A percentile compares a stretch with the other conserved stretches of the same genome.
Evolutionary conservation across 2,888 invertebrate species (phyloP).

Genomic region (Cylloceria caligata): DNA sequence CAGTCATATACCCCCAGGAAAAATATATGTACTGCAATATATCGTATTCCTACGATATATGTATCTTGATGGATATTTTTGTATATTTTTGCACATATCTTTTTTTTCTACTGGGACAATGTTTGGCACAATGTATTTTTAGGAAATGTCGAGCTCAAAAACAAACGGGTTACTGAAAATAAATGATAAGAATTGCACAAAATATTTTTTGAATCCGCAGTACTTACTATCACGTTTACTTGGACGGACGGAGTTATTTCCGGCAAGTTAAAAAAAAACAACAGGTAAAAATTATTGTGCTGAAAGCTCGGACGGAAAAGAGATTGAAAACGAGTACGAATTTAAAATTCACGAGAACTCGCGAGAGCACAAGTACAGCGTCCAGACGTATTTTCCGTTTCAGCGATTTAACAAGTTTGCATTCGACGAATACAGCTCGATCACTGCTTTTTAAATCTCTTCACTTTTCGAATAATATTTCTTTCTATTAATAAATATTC

Average conservation of each 20-base stretch:
- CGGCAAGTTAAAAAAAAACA: too few species aligned
- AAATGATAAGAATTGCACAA: too few species aligned
- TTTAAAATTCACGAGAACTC: constrained; percentile 6
- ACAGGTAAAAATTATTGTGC: neutral
- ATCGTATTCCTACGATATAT: neutral
- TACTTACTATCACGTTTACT: too few species aligned
- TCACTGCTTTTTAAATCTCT: neutral
- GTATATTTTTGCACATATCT: neutral
- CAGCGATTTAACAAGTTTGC: constrained; percentile 72
- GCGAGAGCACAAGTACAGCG: neutral
- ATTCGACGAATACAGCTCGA: constrained; percentile 61
- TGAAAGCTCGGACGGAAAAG: neutral
- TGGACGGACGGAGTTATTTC: too few species aligned
- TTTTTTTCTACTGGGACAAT: neutral
- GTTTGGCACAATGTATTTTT: neutral
- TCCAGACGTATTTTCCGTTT: constrained; percentile 69
- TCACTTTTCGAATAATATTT: too few species aligned
- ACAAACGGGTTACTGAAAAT: too few species aligned
- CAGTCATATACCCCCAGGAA: neutral
- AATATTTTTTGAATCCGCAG: too few species aligned
- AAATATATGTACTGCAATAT: neutral
- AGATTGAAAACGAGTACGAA: constrained; percentile 1
- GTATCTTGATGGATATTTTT: neutral
- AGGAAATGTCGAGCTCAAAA: too few species aligned
- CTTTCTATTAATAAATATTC: too few species aligned